Base-by-base conservation (phyloP, 2,888 invertebrate species). In the Rhingia rostrata region DNA sequence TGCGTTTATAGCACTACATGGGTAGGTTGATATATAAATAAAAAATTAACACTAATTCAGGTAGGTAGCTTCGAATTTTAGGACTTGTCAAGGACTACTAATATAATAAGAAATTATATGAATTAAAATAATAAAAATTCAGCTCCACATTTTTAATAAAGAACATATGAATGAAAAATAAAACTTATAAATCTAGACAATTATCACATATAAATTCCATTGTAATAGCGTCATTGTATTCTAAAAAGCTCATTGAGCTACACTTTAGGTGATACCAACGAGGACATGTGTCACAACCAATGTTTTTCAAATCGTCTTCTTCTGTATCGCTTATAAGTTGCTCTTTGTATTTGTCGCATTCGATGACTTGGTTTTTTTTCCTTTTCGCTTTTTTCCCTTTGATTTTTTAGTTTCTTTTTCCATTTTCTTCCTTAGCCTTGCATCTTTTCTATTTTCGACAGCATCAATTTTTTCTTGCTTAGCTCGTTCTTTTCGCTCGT, bases 361-460 rank as follows among this genome's bases (percentile, higher is more conserved):
- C 10, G 39, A 39, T 53, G 35, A 30, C 33, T 53, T 33, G n/a
- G n/a, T n/a, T n/a, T n/a, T 53, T 35, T 51, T 51, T 51, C 32
- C 14, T 51, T 51, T 51, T 14, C 32, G n/a, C n/a, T n/a, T n/a
- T n/a, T n/a, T 3, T 51, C 33, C 53, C 9, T 5, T 32, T 33
- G 53, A 53, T 10, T 53, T 32, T 53, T n/a, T n/a, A 30, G n/a
- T 33, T 33, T 53, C 33, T n/a, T 53, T 54, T 54, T 54, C 37
- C 3, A 10, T 33, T 39, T 37, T 56, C 14, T 22, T 39, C 5
- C 39, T 7, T 39, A 37, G 22, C 10, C 12, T 56, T 56, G 14
- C 56, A 35, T 53, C 53, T 33, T 53, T 53, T 56, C 56, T n/a
- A n/a, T n/a, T n/a, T n/a, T n/a, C n/a, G 12, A 56, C 56, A 6